Base-by-base conservation (phyloP, 2,113 vertebrate genomes). In the Pelobates fuscus region DNA sequence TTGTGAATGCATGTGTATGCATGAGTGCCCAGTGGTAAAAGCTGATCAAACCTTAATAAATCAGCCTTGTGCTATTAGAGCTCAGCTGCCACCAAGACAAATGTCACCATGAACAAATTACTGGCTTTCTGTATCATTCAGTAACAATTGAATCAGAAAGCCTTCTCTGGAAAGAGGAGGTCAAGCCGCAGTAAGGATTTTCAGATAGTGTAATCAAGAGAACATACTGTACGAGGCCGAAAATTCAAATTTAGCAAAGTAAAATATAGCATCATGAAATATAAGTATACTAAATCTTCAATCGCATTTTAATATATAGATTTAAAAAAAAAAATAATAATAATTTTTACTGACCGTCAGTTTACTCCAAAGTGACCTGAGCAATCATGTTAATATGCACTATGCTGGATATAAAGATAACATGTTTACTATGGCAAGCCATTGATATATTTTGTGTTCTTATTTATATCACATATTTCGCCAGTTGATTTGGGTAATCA, bases 21-120 rank as follows among this genome's bases (percentile, higher is more conserved):
- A 75, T 59, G 55, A 75, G 54, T 54, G 44, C 43, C 60, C 70
- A 37, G 59, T 66, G 43, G 37, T 75, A 59, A 67, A 66, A 75
- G 32, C 52, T 30, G 52, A 75, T 67, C 29, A 75, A 67, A 67
- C 63, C 37, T 67, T 75, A 75, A 67, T 75, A 75, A 67, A 67
- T 75, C 72, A 72, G 52, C 26, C 27, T 23, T 6, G 29, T 74
- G 37, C 63, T 63, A 67, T 75, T 75, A 67, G 63, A 21, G 54
- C 32, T 67, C 24, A 43, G 63, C 37, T 75, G 63, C 71, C 62
- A 74, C 49, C 52, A 66, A 66, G 62, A 74, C 49, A 61, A 57
- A 74, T 66, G 62, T 65, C 62, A 57, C 62, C 61, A 58, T 8
- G 29, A 74, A 66, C 29, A 74, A 74, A 74, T 74, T 67, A 43